phyloP scores from a whole-genome alignment of 2,113 vertebrate species.

The Stigmatopora argus region DNA sequence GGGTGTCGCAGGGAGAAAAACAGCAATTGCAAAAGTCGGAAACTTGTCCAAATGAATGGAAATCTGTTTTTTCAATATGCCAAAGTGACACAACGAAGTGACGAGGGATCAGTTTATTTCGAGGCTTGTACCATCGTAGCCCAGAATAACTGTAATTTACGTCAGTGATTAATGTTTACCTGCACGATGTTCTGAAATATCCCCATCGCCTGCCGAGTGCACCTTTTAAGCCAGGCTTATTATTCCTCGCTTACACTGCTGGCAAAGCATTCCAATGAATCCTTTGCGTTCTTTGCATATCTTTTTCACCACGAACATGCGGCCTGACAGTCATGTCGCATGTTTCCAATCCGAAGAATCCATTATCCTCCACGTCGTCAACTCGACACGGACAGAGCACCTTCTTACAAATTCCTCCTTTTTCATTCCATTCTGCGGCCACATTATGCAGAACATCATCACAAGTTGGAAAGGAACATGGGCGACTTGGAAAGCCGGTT shows the following conservation, averaged over 20 bases:
- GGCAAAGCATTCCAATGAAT: slow-evolving; percentile 20
- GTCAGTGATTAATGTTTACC: no score
- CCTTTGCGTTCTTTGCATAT: slow-evolving; percentile 7
- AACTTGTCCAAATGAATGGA: no score
- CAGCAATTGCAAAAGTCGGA: no score
- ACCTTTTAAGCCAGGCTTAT: slow-evolving; percentile 14
- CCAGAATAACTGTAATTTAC: no score
- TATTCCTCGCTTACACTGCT: slow-evolving; percentile 1
- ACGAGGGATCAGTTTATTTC: no score
- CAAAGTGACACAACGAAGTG: no score
- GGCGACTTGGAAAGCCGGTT: slow-evolving; percentile 11
- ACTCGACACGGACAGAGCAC: slow-evolving; percentile 9
- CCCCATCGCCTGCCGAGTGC: slow-evolving; percentile 14
- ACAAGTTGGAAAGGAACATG: slow-evolving; percentile 15
- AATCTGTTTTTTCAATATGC: no score
- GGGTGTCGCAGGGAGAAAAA: no score
- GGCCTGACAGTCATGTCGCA: neutral
- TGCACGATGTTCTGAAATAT: slow-evolving; percentile 9
- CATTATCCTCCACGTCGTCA: slow-evolving; percentile 29
- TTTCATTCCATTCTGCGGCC: slow-evolving; percentile 19
- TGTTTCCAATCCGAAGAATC: slow-evolving; percentile 13
- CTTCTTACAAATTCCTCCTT: slow-evolving; percentile 19
- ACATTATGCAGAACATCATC: slow-evolving; percentile 28
- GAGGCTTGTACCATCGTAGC: no score
- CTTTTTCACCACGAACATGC: neutral